Percentiles rank a stretch among this genome's conserved stretches.
Evolutionary conservation across 1,140 invertebrate species (phyloP).

Genomic region (Lepidurus packardi): DNA sequence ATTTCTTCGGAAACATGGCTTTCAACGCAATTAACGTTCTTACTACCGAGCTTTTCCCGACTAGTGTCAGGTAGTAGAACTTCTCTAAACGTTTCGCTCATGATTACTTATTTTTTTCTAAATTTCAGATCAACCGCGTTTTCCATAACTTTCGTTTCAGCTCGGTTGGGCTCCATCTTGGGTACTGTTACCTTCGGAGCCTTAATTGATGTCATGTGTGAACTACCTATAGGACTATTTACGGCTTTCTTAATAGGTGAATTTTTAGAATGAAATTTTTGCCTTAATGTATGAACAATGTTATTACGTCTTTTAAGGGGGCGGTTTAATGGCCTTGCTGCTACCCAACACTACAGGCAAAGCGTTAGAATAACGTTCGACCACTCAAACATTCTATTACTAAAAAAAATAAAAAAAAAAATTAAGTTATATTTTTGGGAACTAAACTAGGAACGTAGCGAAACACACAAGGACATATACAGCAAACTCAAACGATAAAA

Average conservation of each 20-base stretch:
- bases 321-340: background rate
- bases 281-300: background rate
- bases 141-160: background rate
- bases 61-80: background rate
- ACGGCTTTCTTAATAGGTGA: background rate
- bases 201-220: background rate
- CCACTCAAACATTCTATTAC: no score
- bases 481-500: no score
- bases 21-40: background rate
- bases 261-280: background rate
- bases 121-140: background rate
- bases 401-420: no score
- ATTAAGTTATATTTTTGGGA: no score
- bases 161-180: background rate
- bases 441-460: no score
- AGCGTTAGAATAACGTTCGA: background rate
- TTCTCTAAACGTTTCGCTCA: background rate
- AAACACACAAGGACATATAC: no score
- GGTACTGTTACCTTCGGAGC: background rate
- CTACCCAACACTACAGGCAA: background rate
- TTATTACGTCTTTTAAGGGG: background rate
- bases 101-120: background rate
- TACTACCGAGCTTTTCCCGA: background rate
- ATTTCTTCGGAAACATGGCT: background rate
- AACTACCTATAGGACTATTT: background rate